Conservation (phyloP, 1,140 invertebrate species). For the Archegozetes longisetosus region DNA sequence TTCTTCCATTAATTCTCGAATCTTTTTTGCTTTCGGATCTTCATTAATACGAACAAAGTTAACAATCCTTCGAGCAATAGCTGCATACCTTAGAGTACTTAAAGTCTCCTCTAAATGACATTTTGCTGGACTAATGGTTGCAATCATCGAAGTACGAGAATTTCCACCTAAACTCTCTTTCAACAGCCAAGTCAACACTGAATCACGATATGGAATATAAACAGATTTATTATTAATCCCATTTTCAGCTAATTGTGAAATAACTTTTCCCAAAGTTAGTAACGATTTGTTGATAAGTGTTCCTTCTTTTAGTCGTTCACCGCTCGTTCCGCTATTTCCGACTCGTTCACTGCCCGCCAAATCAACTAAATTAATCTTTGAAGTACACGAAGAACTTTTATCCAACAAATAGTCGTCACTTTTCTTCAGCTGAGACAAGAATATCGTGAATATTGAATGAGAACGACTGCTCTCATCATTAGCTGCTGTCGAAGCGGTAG, state of each 20-base stretch:
- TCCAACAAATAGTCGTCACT: not conserved
- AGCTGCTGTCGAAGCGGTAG: constrained; percentile 96
- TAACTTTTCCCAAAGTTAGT: constrained; percentile 91
- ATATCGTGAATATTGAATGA: constrained; percentile 94
- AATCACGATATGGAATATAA: constrained; percentile 96
- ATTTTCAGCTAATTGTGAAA: constrained; percentile 91
- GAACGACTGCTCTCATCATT: constrained; percentile 94
- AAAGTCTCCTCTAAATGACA: constrained; percentile 98
- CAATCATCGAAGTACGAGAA: constrained; percentile 96
- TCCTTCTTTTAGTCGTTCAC: constrained; percentile 85
- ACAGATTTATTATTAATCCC: constrained; percentile 29
- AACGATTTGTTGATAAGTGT: constrained; percentile 95
- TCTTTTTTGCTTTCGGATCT: constrained; percentile 93
- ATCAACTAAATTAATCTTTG: constrained; percentile 82
- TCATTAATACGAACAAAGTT: constrained; percentile 98
- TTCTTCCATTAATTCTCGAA: constrained; percentile 84
- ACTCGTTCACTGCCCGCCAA: constrained; percentile 94
- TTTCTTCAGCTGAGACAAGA: constrained; percentile 45
- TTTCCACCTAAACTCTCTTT: constrained; percentile 98
- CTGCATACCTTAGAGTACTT: constrained; percentile 75
- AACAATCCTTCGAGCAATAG: constrained; percentile 86
- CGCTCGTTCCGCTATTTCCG: constrained; percentile 62
- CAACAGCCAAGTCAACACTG: constrained; percentile 92
- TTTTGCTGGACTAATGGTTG: constrained; percentile 87
- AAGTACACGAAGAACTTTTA: not conserved